Evolutionary conservation across 2,113 vertebrate species (phyloP).

Genomic region (Promerops cafer): DNA sequence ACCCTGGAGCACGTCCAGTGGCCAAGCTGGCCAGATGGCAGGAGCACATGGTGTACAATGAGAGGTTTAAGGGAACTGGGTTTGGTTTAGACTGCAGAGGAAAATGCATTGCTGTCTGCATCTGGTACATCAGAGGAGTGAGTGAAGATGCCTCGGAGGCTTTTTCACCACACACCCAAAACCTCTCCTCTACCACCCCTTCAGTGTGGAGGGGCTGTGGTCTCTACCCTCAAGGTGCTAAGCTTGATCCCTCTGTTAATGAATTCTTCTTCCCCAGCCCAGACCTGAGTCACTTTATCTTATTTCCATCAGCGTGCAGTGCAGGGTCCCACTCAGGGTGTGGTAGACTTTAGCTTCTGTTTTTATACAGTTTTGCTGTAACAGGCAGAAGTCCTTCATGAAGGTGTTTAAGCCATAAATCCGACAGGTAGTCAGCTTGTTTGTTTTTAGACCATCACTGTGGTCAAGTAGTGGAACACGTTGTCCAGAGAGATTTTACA

Average conservation of each 20-base stretch:
- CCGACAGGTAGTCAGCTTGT: not conserved
- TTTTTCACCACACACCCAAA: not conserved
- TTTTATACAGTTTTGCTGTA: not conserved
- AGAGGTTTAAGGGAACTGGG: not conserved
- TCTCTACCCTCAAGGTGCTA: not conserved
- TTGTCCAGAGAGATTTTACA: not conserved
- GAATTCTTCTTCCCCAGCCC: not conserved
- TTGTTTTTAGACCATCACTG: not conserved
- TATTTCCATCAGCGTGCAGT: not conserved
- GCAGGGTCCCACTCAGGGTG: not conserved
- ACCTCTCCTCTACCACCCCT: no score
- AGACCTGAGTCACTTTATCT: not conserved
- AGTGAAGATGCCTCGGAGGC: not conserved
- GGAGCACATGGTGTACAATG: fast-evolving
- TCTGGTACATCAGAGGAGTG: fast-evolving
- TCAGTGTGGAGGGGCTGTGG: no score
- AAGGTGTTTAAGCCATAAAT: not conserved
- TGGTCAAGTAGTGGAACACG: not conserved
- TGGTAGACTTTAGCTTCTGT: not conserved
- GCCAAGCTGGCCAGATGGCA: not conserved
- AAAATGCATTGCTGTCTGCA: not conserved
- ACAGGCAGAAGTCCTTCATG: not conserved
- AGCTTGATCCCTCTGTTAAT: not conserved
- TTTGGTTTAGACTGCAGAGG: not conserved
- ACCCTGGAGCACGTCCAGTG: not conserved